Evolutionary conservation across 2,113 vertebrate species (phyloP).

Genomic region (Apeltes quadracus): DNA sequence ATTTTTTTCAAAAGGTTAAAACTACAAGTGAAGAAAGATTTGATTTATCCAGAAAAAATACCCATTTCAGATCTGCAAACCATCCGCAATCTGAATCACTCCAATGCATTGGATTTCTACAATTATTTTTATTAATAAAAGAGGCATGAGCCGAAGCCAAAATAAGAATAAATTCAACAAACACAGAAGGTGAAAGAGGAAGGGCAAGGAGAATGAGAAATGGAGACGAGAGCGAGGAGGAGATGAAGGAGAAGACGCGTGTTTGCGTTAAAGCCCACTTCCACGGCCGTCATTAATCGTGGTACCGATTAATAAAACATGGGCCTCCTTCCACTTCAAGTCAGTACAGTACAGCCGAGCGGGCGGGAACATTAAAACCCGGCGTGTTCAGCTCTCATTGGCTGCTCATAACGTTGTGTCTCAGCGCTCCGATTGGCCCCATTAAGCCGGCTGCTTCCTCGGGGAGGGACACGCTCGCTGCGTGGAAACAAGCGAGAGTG

Average conservation of each 20-base stretch:
- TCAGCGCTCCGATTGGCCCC: slow-evolving; percentile 1
- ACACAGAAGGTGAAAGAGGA: background rate
- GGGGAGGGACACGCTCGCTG: slow-evolving; percentile 7
- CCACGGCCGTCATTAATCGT: background rate
- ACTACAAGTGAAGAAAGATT: background rate
- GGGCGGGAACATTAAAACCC: no score
- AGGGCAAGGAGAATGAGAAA: background rate
- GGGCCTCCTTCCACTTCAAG: background rate
- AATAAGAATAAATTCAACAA: background rate
- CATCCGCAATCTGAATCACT: background rate
- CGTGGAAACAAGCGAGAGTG: slow-evolving; percentile 16
- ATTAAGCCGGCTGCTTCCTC: slow-evolving; percentile 38
- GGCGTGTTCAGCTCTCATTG: no score
- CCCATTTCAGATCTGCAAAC: background rate
- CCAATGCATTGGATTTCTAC: no score
- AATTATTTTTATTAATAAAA: background rate
- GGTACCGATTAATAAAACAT: slow-evolving; percentile 16
- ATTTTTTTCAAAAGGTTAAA: no score
- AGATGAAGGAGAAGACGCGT: background rate
- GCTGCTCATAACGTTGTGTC: no score
- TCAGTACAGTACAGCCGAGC: no score
- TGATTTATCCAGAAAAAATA: background rate
- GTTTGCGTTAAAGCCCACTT: background rate
- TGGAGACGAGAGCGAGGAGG: background rate
- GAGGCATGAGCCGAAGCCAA: no score